Conservation (phyloP, 2,113 vertebrate species). For the Tympanuchus pallidicinctus region DNA sequence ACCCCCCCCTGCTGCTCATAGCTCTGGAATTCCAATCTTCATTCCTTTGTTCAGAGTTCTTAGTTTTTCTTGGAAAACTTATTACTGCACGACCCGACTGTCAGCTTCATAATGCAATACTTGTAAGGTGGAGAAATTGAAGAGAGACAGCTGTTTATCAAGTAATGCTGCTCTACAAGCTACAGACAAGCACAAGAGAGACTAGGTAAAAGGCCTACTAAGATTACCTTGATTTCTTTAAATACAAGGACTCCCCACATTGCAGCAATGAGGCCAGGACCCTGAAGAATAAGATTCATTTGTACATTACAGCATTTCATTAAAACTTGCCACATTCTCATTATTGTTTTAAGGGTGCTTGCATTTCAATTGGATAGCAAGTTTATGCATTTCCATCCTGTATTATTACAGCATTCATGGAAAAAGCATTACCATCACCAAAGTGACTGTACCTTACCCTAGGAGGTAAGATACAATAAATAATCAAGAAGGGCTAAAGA, state of each 20-base stretch:
- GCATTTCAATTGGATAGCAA: not conserved
- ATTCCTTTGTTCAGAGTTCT: not conserved
- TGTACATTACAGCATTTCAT: slow-evolving; percentile 3
- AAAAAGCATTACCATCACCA: not conserved
- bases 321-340: not conserved
- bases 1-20: not conserved
- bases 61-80: not conserved
- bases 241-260: slow-evolving; percentile 91
- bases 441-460: not conserved
- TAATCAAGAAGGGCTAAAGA: not conserved
- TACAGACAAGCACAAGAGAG: not conserved
- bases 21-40: not conserved
- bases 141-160: not conserved
- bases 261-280: slow-evolving; percentile 88
- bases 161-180: not conserved
- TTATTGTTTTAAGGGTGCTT: not conserved
- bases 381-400: not conserved
- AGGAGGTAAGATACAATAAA: not conserved
- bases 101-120: not conserved
- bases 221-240: slow-evolving; percentile 89
- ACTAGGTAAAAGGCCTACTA: not conserved
- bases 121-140: not conserved
- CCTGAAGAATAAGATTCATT: slow-evolving; percentile 74
- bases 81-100: not conserved
- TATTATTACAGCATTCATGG: not conserved